phyloP scores from a whole-genome alignment of 2,113 vertebrate genomes.

The Motacilla alba region DNA sequence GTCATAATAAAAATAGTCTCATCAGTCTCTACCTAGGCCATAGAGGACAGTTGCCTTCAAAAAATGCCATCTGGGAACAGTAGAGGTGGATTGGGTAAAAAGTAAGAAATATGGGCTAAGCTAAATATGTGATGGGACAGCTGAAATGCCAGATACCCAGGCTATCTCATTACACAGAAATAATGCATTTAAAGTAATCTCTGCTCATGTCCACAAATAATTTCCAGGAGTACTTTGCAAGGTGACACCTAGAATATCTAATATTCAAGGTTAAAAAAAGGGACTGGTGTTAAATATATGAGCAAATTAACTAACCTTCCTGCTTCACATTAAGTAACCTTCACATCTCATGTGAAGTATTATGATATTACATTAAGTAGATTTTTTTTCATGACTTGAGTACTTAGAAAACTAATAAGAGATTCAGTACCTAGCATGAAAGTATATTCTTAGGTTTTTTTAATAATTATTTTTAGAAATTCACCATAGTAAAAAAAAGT shows the following conservation, averaged over 20 bases:
- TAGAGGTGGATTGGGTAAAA: neutral
- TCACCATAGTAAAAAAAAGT: neutral
- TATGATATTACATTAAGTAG: neutral
- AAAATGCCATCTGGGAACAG: neutral
- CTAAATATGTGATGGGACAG: neutral
- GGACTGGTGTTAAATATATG: neutral
- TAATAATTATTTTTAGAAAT: neutral
- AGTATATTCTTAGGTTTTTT: neutral
- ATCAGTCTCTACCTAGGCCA: slow-evolving; percentile 17
- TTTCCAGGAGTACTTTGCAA: neutral
- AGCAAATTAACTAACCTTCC: neutral
- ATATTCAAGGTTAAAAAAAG: neutral
- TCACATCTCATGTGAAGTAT: neutral
- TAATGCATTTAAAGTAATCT: neutral
- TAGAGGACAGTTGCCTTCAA: slow-evolving; percentile 14
- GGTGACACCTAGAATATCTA: neutral
- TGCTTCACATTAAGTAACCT: neutral
- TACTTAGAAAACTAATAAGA: neutral
- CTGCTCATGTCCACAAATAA: neutral
- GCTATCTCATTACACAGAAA: neutral
- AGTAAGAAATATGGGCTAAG: neutral
- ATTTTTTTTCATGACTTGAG: neutral
- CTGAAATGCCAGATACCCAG: neutral
- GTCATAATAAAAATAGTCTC: slow-evolving; percentile 55
- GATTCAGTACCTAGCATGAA: neutral